Percentiles rank a stretch among this genome's conserved stretches.
phyloP scores from a whole-genome alignment of 2,888 invertebrate species.

The Acheta domesticus region DNA sequence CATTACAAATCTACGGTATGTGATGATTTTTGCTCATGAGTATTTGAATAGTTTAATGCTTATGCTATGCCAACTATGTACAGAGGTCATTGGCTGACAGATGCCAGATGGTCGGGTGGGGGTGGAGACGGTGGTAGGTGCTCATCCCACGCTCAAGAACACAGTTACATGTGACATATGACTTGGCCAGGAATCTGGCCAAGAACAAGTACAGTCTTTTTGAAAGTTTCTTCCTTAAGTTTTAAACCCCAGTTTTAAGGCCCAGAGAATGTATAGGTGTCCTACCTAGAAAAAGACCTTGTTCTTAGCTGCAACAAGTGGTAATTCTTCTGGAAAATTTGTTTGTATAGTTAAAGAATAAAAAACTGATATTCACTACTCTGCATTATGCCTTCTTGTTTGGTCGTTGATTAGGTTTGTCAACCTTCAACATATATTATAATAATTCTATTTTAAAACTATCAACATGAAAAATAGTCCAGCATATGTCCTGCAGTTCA shows the following conservation, averaged over 20 bases:
- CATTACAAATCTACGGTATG: slow-evolving; percentile 35
- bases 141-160: slow-evolving; percentile 35
- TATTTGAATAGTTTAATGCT: slow-evolving; percentile 30
- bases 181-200: slow-evolving; percentile 31
- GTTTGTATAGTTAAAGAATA: not conserved
- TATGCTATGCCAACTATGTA: slow-evolving; percentile 36
- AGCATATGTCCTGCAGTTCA: slow-evolving; percentile 24
- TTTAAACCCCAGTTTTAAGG: slow-evolving; percentile 33
- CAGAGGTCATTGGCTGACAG: slow-evolving; percentile 29
- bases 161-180: slow-evolving; percentile 33
- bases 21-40: slow-evolving; percentile 31
- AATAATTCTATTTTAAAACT: slow-evolving; percentile 3
- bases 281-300: slow-evolving; percentile 27
- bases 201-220: slow-evolving; percentile 36
- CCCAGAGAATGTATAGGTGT: slow-evolving; percentile 33
- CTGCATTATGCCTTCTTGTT: slow-evolving; percentile 18
- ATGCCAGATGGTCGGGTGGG: slow-evolving; percentile 19
- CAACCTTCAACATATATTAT: slow-evolving; percentile 18
- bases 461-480: slow-evolving; percentile 19
- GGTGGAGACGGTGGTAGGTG: slow-evolving; percentile 35
- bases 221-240: slow-evolving; percentile 26
- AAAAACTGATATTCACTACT: slow-evolving; percentile 4
- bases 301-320: not conserved
- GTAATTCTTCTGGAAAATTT: not conserved
- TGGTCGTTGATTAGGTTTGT: slow-evolving; percentile 9